A percentile compares a stretch with the other conserved stretches of the same genome.
phyloP scores from a whole-genome alignment of 2,113 vertebrate species.

The Semnornis frantzii region DNA sequence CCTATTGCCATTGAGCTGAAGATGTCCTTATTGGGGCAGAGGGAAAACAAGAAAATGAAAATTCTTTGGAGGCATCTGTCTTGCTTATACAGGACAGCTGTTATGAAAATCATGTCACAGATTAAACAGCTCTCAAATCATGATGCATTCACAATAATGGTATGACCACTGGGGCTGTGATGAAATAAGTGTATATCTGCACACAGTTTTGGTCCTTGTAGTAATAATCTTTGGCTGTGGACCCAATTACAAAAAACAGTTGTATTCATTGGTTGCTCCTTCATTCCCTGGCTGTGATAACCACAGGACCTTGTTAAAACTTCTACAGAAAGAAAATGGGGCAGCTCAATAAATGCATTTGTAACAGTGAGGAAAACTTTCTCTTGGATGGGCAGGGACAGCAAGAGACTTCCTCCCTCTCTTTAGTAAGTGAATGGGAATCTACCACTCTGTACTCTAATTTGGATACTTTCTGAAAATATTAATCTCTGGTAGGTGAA shows the following conservation, averaged over 20 bases:
- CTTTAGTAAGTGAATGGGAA: not conserved
- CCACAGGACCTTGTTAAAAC: not conserved
- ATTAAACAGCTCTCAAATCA: not conserved
- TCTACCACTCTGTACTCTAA: not conserved
- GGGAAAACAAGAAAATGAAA: not conserved
- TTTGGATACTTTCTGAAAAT: too few relatives aligned
- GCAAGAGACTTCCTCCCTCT: not conserved
- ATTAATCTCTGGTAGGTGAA: not conserved
- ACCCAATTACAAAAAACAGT: not conserved
- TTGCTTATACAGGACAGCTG: not conserved
- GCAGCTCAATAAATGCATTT: not conserved
- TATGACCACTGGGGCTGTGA: not conserved
- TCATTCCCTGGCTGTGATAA: not conserved
- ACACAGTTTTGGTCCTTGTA: not conserved
- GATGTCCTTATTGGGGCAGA: not conserved
- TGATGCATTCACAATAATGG: not conserved
- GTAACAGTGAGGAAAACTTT: not conserved
- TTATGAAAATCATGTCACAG: slow-evolving; percentile 5
- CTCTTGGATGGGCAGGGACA: not conserved
- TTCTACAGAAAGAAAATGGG: not conserved
- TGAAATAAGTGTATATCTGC: not conserved
- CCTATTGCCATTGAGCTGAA: not conserved
- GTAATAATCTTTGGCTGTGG: not conserved
- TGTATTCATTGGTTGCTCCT: not conserved
- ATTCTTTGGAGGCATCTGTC: slow-evolving; percentile 14